These are phyloP conservation scores for Drosophila albomicans DNA, from an alignment of 1,140 invertebrate genomes.

Conservation along the genomic window DNA sequence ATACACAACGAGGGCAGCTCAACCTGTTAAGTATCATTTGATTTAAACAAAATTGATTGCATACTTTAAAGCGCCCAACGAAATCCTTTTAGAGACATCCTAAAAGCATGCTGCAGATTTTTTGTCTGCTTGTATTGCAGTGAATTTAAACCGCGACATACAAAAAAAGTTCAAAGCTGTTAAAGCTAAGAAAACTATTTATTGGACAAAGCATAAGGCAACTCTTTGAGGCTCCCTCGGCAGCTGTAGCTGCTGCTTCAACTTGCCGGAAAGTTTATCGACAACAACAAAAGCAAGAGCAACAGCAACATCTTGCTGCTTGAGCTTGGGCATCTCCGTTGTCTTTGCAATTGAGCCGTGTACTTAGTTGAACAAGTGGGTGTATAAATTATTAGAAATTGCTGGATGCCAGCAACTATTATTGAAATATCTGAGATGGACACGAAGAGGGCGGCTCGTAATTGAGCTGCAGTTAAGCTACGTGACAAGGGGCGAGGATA, in stretches of 20 bases:
- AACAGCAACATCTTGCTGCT: slow-evolving; percentile 1
- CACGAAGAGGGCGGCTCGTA: background rate
- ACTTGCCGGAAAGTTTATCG: slow-evolving; percentile 13
- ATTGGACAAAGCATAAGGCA: background rate
- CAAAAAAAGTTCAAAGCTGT: background rate
- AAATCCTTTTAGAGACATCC: background rate
- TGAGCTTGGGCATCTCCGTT: slow-evolving; percentile 18
- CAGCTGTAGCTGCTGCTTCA: slow-evolving; percentile 9
- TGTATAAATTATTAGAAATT: slow-evolving; percentile 70
- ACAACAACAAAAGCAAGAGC: slow-evolving; percentile 14
- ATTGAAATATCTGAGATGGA: slow-evolving; percentile 68
- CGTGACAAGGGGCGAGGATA: background rate
- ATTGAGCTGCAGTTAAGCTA: slow-evolving; percentile 12
- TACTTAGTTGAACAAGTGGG: slow-evolving; percentile 41
- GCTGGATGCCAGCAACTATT: slow-evolving; percentile 65
- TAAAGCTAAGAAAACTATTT: background rate
- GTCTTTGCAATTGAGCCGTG: slow-evolving; percentile 40
- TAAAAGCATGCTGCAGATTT: background rate
- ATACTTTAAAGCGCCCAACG: background rate
- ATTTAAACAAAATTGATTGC: background rate
- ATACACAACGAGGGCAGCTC: slow-evolving; percentile 32
- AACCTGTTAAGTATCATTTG: slow-evolving; percentile 1
- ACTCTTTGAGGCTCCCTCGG: slow-evolving; percentile 11
- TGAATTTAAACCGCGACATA: background rate
- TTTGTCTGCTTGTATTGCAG: background rate